These are phyloP conservation scores for Caenorhabditis sulstoni DNA, from an alignment of 2,888 invertebrate genomes.

Conservation along the genomic window DNA sequence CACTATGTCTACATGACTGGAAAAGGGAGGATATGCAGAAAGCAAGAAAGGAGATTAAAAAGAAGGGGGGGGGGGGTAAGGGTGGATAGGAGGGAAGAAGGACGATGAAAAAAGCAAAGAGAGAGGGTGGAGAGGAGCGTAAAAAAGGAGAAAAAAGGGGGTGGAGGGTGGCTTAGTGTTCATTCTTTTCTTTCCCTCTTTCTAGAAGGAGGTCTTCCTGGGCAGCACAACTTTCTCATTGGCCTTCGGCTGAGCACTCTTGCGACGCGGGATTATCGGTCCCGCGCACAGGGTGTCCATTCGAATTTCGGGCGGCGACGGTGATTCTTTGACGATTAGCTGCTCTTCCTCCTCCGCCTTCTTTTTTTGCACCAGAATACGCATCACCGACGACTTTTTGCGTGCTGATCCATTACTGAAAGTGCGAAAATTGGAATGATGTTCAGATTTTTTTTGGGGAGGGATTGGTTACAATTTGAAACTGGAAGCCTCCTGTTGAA, in stretches of 20 bases:
- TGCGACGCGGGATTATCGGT: constrained; percentile 52
- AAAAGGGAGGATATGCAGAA: constrained; percentile 31
- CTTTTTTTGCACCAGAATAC: constrained; percentile 57
- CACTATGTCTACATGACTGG: constrained; percentile 35
- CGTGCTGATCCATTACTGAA: constrained; percentile 56
- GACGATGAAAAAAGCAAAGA: background rate
- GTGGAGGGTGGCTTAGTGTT: too few species aligned
- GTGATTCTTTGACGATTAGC: constrained; percentile 50
- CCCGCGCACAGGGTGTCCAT: constrained; percentile 46
- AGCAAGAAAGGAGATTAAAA: constrained; percentile 14
- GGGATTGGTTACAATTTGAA: constrained; percentile 44
- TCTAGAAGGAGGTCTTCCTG: constrained; percentile 51
- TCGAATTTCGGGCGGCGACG: constrained; percentile 53
- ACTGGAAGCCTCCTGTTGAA: constrained; percentile 41
- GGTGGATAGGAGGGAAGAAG: background rate
- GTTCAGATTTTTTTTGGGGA: too few species aligned
- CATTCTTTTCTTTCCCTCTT: too few species aligned
- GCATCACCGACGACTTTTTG: constrained; percentile 58
- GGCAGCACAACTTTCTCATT: constrained; percentile 57
- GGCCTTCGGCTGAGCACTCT: constrained; percentile 56
- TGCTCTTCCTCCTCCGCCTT: constrained; percentile 54
- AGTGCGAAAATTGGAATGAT: background rate
- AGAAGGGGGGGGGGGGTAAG: too few species aligned
- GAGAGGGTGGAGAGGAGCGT: background rate
- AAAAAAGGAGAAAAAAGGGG: too few species aligned